Base-by-base conservation (phyloP, 1,140 invertebrate genomes). In the Scaptomyza montana region DNA sequence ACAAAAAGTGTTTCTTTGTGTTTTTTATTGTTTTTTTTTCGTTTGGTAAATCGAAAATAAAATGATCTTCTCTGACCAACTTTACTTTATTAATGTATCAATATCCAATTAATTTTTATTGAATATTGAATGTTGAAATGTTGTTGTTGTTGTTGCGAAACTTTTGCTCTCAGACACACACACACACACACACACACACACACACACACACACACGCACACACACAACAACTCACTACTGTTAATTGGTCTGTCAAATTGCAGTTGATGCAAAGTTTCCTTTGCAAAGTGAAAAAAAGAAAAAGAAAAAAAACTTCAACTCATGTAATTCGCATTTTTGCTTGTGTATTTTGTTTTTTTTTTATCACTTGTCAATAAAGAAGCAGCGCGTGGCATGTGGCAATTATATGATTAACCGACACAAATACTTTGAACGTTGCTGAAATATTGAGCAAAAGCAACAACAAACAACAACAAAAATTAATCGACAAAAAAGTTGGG, bases 331-430 rank as follows among this genome's bases (percentile, higher is more conserved):
- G 28, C 2, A 45, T 28, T 39, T 59, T 12, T 60, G 63, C 16
- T 16, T 16, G 16, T 16, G 16, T 16, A 16, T 16, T 16, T 16
- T 16, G 16, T 16, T 16, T 16, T 16, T 16, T 16, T 16, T 16
- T 47, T 39, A 36, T 12, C 12, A 21, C 25, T 13, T 13, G 53
- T 9, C n/a, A 9, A 49, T 36, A 28, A 7, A 16, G 46, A 36
- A 55, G 28, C 33, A 9, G 10, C 36, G 25, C 12, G 41, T 46
- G 45, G 36, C 45, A 41, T 59, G 49, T 41, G 47, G 53, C 46
- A 79, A 79, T 79, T 77, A 68, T 63, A 30, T 56, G 78, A 80
- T 80, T 80, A 63, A 55, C 64, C 16, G 49, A 30, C 51, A 10
- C 41, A 30, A 56, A 53, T 64, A 16, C 33, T 36, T 36, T 33